Percentiles rank a stretch among this genome's conserved stretches.
These are phyloP conservation scores for Geopemphigus sp. DNA, from an alignment of 1,140 invertebrate species.

Conservation along the genomic window DNA sequence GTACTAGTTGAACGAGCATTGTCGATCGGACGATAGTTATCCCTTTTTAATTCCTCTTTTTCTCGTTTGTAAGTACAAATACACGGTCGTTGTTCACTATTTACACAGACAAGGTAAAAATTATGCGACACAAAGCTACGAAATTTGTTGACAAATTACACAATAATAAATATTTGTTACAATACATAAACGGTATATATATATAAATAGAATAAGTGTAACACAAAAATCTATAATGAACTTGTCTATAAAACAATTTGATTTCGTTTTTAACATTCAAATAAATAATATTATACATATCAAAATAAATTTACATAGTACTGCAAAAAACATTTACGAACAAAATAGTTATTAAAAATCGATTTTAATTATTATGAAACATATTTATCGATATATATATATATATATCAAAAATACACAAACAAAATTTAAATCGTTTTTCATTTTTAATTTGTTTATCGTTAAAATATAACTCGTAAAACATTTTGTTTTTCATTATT, in stretches of 20 bases:
- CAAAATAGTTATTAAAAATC: slow-evolving; percentile 11
- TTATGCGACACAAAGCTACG: not conserved
- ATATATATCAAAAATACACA: not conserved
- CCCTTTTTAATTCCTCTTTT: too few species aligned
- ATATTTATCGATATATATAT: too few species aligned
- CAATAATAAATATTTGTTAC: not conserved
- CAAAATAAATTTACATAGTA: too few species aligned
- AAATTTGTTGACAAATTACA: not conserved
- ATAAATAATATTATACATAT: not conserved
- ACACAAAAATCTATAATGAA: not conserved
- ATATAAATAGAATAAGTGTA: not conserved
- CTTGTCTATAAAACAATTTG: not conserved
- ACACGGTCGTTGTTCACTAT: too few species aligned
- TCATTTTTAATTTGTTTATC: not conserved
- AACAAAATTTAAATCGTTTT: not conserved
- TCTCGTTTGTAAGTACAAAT: not conserved
- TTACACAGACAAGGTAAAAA: not conserved
- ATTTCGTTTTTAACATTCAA: not conserved
- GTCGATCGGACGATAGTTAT: too few species aligned
- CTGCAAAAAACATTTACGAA: not conserved
- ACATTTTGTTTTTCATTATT: not conserved
- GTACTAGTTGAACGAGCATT: too few species aligned
- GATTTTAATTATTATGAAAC: slow-evolving; percentile 9
- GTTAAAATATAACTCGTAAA: not conserved
- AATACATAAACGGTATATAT: not conserved